Base-by-base conservation (phyloP, 2,797 vertebrate genomes). In the Cossypha heuglini region DNA sequence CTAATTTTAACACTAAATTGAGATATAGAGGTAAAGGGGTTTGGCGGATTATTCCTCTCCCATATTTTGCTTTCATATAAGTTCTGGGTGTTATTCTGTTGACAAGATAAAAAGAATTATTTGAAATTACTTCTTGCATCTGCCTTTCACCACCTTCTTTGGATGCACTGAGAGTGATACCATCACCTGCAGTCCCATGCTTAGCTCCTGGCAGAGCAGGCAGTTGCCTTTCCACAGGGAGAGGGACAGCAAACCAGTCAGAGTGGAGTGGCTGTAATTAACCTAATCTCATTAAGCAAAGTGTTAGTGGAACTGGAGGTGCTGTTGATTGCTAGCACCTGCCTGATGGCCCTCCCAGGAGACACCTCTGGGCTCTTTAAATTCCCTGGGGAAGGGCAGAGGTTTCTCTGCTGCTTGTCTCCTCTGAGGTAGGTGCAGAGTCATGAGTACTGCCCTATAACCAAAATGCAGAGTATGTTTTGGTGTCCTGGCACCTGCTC, bases 371-470 rank as follows among this genome's bases (percentile, higher is more conserved):
- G 28, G 42, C 6, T 61, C 15, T 38, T 80, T 35, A 33, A 86
- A 59, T 43, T 49, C 46, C 33, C 25, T 58, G 22, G 10, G 9
- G 13, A 55, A 73, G 6, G 3, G 12, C 0, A 25, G 6, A 1
- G 5, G 4, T 1, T 1, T 46, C 66, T 7, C 2, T 78, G 7
- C 14, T 72, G 7, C 2, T 29, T 45, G 3, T 5, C 19, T 6
- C 3, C 3, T 55, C 10, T 38, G 31, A 57, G 33, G 31, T 28
- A 69, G 26, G 48, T 61, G 37, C 2, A 13, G 72, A 86, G 31
- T 37, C 4, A 5, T 22, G 4, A 24, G 18, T 37, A 16, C 2
- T 62, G 3, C 71, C 3, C 17, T 52, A 0, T 66, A 45, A 37
- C 12, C 6, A 28, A 81, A 88, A 31, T 10, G 13, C 1, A 18